phyloP scores from a whole-genome alignment of 2,113 vertebrate genomes.

The Gorsachius goisagi region DNA sequence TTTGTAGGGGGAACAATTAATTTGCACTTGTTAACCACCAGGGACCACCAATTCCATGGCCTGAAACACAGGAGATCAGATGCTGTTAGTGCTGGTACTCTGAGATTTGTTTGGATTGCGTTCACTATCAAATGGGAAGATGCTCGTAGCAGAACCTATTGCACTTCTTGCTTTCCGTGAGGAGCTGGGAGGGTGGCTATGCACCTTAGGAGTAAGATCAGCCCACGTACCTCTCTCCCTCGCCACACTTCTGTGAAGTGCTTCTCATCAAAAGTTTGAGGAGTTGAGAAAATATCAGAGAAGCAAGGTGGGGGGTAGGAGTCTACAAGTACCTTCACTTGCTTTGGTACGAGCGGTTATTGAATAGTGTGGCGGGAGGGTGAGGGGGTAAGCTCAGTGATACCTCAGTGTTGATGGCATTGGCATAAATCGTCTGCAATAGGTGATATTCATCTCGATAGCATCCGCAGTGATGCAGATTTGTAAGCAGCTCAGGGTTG shows the following conservation, averaged over 20 bases:
- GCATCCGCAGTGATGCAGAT: background rate
- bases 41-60: background rate
- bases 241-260: accelerated
- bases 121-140: background rate
- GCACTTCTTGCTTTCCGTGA: background rate
- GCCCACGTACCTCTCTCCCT: background rate
- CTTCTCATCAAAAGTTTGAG: background rate
- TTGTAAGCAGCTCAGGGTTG: background rate
- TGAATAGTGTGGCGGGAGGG: accelerated
- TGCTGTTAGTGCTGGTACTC: background rate
- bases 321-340: background rate
- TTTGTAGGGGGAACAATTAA: background rate
- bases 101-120: background rate
- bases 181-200: background rate
- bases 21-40: background rate
- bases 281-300: background rate
- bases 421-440: background rate
- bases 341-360: background rate
- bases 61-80: background rate
- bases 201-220: background rate
- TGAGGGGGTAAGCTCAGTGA: background rate
- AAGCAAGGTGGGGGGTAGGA: background rate
- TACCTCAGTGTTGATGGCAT: background rate
- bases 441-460: background rate
- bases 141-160: background rate